A percentile compares a stretch with the other conserved stretches of the same genome.
Conservation (phyloP, 92 coral and sea anemone species). For the Meandrina meandrites region DNA sequence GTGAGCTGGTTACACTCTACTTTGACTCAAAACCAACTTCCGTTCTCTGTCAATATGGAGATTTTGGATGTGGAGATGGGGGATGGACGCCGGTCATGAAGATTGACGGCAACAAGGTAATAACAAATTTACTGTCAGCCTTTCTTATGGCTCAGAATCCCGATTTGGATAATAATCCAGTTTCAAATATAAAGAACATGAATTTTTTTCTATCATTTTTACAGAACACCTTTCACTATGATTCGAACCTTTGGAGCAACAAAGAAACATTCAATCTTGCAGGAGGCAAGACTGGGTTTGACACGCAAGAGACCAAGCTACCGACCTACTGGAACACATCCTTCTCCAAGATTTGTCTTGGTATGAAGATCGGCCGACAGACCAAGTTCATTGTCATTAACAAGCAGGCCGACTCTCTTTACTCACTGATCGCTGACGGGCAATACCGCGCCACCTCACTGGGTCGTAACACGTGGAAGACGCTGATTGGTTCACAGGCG, state of each 20-base stretch:
- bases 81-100: neutral
- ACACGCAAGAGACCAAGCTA: constrained; percentile 3
- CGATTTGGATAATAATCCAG: too few species aligned
- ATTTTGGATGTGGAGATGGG: constrained; percentile 4
- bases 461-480: neutral
- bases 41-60: neutral
- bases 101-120: neutral
- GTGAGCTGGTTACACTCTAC: neutral
- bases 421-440: constrained; percentile 6
- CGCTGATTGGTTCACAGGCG: neutral
- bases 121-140: too few species aligned
- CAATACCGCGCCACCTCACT: neutral
- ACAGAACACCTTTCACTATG: neutral
- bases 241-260: neutral
- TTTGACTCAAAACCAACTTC: neutral
- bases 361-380: constrained; percentile 7
- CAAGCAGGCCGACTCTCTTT: neutral
- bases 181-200: too few species aligned
- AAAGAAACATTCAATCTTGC: neutral
- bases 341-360: constrained; percentile 29
- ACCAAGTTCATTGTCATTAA: neutral
- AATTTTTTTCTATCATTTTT: neutral
- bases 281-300: constrained; percentile 19
- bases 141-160: too few species aligned
- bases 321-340: constrained; percentile 21